These are phyloP conservation scores for Sterna hirundo DNA, from an alignment of 2,113 vertebrate species.

Conservation along the genomic window DNA sequence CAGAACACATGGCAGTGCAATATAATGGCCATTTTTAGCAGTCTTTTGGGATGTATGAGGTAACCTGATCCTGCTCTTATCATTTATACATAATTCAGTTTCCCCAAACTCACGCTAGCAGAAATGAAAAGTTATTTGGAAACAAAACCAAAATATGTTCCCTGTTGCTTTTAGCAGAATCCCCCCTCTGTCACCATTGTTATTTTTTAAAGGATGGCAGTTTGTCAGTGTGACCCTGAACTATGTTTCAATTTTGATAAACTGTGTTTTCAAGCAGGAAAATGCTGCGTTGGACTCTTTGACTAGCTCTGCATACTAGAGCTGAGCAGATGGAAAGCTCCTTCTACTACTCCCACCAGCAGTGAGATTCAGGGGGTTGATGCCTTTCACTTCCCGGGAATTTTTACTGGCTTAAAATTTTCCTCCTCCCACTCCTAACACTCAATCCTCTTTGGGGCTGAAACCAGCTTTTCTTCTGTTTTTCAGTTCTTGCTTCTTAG, in stretches of 20 bases:
- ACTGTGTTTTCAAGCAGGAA: neutral
- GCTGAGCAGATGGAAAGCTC: conserved; percentile 38
- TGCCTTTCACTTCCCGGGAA: conserved; percentile 16
- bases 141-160: neutral
- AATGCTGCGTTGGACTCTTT: neutral
- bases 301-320: neutral
- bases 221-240: neutral
- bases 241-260: neutral
- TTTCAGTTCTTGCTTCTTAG: neutral
- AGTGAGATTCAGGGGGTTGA: neutral
- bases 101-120: neutral
- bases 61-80: neutral
- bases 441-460: neutral
- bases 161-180: neutral
- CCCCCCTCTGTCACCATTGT: neutral
- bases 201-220: neutral
- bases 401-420: neutral
- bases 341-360: conserved; percentile 15
- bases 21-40: neutral
- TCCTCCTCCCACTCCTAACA: neutral
- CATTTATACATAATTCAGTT: neutral
- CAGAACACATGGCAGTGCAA: neutral
- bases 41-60: neutral
- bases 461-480: neutral
- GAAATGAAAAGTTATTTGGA: neutral